Conservation (phyloP, 2,888 invertebrate species). For the Imbricaverruca yamaguchii region DNA sequence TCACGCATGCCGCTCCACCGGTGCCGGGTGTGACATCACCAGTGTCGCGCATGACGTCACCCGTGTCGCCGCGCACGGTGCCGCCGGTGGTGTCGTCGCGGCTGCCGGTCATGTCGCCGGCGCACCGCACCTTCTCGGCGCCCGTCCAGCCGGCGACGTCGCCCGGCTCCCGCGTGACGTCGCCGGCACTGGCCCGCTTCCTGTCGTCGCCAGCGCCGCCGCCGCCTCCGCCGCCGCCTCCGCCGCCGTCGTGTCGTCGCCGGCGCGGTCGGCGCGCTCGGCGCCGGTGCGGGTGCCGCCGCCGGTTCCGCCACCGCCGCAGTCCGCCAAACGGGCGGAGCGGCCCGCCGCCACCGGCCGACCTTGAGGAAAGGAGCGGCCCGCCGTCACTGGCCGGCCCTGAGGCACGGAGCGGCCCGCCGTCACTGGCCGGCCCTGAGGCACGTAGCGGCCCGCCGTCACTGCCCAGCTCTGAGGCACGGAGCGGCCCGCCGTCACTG, state of each 20-base stretch:
- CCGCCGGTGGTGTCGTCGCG: neutral
- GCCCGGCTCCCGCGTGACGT: neutral
- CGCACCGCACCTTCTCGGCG: neutral
- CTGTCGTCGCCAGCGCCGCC: neutral
- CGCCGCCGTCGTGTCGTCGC: neutral
- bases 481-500: no score
- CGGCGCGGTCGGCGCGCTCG: neutral
- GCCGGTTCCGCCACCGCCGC: neutral
- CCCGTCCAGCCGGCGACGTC: no score
- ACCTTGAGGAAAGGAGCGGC: no score
- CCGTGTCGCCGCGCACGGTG: neutral
- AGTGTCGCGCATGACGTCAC: no score
- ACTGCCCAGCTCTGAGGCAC: no score
- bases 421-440: no score
- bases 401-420: neutral
- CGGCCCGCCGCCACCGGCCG: neutral
- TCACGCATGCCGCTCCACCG: neutral
- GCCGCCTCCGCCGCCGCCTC: neutral
- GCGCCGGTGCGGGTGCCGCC: neutral
- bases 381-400: no score
- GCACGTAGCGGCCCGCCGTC: no score
- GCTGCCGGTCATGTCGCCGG: constrained; percentile 2
- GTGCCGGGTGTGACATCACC: neutral
- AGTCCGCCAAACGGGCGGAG: neutral
- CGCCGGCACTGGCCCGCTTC: neutral